A percentile compares a stretch with the other conserved stretches of the same genome.
These are phyloP conservation scores for Paratrypauchen microcephalus DNA, from an alignment of 2,797 vertebrate species.

Conservation along the genomic window DNA sequence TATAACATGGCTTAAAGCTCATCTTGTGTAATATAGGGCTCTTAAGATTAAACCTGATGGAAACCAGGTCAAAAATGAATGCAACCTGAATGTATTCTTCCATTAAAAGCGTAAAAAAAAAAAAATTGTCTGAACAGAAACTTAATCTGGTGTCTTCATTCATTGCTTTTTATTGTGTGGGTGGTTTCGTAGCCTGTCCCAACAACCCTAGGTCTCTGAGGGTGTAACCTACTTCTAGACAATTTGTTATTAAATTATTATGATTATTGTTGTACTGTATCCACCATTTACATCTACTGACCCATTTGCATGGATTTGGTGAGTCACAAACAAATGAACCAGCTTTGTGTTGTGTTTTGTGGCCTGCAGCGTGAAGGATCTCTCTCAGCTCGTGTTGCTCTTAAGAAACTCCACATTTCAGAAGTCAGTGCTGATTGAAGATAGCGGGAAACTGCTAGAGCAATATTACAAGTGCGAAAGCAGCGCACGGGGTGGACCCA, in stretches of 20 bases:
- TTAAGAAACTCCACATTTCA: conserved; percentile 40
- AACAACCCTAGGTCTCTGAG: neutral
- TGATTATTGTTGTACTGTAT: no score
- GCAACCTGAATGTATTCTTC: no score
- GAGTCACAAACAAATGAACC: neutral
- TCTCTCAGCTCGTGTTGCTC: conserved; percentile 35
- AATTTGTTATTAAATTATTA: neutral
- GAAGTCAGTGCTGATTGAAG: conserved; percentile 19
- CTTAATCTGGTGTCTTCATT: neutral
- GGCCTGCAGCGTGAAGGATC: conserved; percentile 30
- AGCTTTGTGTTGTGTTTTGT: neutral
- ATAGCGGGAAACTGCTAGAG: conserved; percentile 39
- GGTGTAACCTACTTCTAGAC: neutral
- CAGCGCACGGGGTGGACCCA: neutral
- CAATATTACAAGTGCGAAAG: conserved; percentile 18
- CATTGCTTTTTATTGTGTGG: neutral
- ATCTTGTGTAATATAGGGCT: no score
- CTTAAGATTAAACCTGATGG: neutral
- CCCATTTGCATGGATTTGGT: no score
- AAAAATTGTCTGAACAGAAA: no score
- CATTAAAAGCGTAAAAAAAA: no score
- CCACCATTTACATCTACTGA: neutral
- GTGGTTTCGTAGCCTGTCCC: neutral
- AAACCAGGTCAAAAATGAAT: neutral
- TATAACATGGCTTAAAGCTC: no score